Base-by-base conservation (phyloP, 2,113 vertebrate species). In the Murina feae region DNA sequence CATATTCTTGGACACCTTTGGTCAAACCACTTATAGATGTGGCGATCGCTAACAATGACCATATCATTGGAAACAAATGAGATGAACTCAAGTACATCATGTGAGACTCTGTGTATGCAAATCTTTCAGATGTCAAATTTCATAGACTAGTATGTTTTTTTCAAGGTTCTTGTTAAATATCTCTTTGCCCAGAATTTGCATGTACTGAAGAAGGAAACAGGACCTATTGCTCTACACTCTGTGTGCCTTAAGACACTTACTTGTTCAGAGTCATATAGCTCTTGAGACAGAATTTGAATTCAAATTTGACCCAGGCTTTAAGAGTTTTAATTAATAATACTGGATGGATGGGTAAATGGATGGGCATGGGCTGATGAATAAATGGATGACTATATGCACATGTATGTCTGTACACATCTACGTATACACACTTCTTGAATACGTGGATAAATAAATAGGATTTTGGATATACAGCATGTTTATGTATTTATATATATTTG, bases 171-270 rank as follows among this genome's bases (percentile, higher is more conserved):
- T 92, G 0, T 39, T 39, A 60, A 30, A 51, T 55, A 14, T 35
- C 9, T 53, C 7, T 66, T 49, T 69, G 20, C 23, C 9, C 37
- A 39, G 18, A 83, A 66, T 39, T 66, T 42, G 65, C 1, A 25
- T 69, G 68, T 55, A 76, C n/a, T 84, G 1, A 94, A 65, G 55
- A 89, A 55, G 28, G 80, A 90, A 90, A 9, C 16, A 37, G 20
- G 39, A 66, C 1, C 9, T 37, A 4, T 30, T 76, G n/a, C 16
- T 60, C 60, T 49, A 37, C 58, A 13, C 3, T 1, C 32, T 79
- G n/a, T 49, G 32, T 16, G 21, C 23, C 35, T 72, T 4, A 39
- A 44, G 23, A 35, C 58, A 69, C 7, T 72, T 17, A 47, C 1
- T 89, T 71, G 1, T 42, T 80, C 23, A 53, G 68, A 23, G 16